A percentile compares a stretch with the other conserved stretches of the same genome.
Conservation (phyloP, 2,888 invertebrate genomes). For the Timema podura region DNA sequence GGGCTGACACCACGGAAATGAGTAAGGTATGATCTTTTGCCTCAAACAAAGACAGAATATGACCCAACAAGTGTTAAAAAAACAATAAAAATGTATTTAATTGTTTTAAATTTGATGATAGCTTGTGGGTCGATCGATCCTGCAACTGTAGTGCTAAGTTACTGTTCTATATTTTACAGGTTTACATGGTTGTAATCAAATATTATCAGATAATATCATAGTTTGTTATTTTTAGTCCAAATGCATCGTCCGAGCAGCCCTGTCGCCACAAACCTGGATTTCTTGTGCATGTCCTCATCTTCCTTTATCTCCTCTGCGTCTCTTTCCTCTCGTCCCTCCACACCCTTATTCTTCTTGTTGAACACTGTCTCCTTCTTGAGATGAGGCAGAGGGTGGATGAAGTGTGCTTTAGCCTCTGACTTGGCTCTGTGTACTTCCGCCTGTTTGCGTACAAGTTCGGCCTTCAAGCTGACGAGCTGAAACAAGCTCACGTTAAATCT, state of each 20-base stretch:
- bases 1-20: too few species aligned
- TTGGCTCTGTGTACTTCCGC: conserved; percentile 70
- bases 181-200: too few species aligned
- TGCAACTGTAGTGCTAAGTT: too few species aligned
- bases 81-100: too few species aligned
- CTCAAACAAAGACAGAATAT: too few species aligned
- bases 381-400: conserved; percentile 44
- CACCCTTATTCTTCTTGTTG: conserved; percentile 41
- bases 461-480: conserved; percentile 77
- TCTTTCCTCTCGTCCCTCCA: conserved; percentile 40
- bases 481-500: conserved; percentile 32
- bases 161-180: too few species aligned
- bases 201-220: too few species aligned
- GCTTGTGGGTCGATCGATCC: too few species aligned
- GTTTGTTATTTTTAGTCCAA: too few species aligned
- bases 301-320: conserved; percentile 43
- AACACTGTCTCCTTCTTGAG: conserved; percentile 51
- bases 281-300: conserved; percentile 42
- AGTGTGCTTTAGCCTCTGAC: conserved; percentile 37
- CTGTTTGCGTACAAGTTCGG: conserved; percentile 82
- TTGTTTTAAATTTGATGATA: too few species aligned
- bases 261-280: conserved; percentile 41
- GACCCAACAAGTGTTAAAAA: too few species aligned
- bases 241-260: not conserved
- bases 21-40: too few species aligned